Evolutionary conservation across 1,140 invertebrate genomes (phyloP), one percentile per base, ranked within the genome.

Genomic region (Ceratoteleas bidentatus): DNA sequence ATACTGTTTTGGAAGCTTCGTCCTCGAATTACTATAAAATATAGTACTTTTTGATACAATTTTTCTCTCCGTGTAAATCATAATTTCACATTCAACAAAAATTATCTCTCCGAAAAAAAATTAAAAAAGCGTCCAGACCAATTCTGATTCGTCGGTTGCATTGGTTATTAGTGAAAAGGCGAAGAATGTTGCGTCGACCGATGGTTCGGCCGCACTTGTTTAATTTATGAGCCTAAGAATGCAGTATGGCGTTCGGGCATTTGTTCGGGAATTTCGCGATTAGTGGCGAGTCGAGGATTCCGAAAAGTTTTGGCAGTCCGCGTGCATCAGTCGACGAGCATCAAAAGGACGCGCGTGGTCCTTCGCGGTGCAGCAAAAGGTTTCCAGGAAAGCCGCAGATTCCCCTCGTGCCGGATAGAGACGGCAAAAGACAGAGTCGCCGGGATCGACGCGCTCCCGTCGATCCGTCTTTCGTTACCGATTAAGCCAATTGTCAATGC

Each of bases 401-500:
- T 54, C 66, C 45, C 64, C 66, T 72, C 53, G 32, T 76, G 15
- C 43, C 50, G 38, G 49, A 70, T 34, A 36, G 11, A 40, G 54
- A 45, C 43, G 43, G 43, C 14, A 14, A 72, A 65, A 58, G 68
- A 49, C 73, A 65, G 40, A 70, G 62, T 82, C 72, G 65, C 54
- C 60, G 58, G 57, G 32, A 77, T 84, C 58, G 72, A 72, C 69
- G 68, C 54, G 49, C 56, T 58, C 69, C 52, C 64, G 70, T 72
- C 73, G 73, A 82, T 73, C 65, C 77, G 73, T 70, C 62, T 47
- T 81, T 80, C 69, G 47, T 80, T 70, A 74, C 58, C 52, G 75
- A 81, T 84, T 79, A 82, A 82, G 77, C 69, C 86, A 88, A 88
- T 88, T 87, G 73, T 72, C 86, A 83, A 88, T 87, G 84, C 85